Percentiles rank a stretch among this genome's conserved stretches.
phyloP scores from a whole-genome alignment of 2,113 vertebrate species.

The Myotis yumanensis region DNA sequence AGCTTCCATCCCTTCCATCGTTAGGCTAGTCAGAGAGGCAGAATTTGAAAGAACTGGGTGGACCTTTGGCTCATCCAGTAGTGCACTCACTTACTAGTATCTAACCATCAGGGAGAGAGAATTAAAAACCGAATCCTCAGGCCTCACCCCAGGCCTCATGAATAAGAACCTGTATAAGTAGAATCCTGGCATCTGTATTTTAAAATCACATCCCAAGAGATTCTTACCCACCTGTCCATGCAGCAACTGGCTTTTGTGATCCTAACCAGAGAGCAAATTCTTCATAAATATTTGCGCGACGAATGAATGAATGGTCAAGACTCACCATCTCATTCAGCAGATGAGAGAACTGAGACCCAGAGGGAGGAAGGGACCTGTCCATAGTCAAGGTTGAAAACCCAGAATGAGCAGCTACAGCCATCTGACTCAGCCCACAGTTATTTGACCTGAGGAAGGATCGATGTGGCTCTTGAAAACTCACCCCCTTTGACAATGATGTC shows the following conservation, averaged over 20 bases:
- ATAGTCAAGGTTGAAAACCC: not conserved
- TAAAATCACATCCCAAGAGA: not conserved
- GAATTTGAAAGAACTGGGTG: not conserved
- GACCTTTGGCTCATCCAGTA: not conserved
- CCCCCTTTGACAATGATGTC: not conserved
- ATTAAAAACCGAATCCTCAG: slow-evolving; percentile 22
- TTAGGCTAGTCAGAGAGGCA: not conserved
- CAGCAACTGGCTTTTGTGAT: not conserved
- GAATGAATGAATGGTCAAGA: slow-evolving; percentile 7
- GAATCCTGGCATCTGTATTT: not conserved
- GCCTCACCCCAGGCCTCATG: not conserved
- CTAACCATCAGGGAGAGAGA: not conserved
- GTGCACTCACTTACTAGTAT: not conserved
- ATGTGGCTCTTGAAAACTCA: not conserved
- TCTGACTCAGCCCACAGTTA: not conserved
- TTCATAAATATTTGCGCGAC: not conserved
- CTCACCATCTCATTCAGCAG: not conserved
- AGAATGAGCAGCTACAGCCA: not conserved
- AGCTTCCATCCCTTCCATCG: not conserved
- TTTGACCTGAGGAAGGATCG: not conserved
- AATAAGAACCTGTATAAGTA: not conserved
- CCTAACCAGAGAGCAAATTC: not conserved
- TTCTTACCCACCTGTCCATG: not conserved
- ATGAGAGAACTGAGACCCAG: not conserved
- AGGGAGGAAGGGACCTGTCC: not conserved